Evolutionary conservation across 1,140 invertebrate species (phyloP), one percentile per base, ranked within the genome.

Genomic region (Zaprionus camerounensis): DNA sequence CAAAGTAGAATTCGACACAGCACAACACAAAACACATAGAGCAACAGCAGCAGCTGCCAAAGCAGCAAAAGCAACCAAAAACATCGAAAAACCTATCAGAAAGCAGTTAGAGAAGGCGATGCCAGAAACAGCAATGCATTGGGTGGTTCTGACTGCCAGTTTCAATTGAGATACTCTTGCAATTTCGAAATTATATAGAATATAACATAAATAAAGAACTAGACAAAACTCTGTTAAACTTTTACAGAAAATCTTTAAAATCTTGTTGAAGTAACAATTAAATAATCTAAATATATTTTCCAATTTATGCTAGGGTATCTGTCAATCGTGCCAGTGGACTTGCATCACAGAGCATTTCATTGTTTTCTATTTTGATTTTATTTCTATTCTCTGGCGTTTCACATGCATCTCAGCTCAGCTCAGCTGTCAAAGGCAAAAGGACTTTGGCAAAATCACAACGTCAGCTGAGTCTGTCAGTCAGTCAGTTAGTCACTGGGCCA

Each of bases 341-440:
- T 46, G 7, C n/a, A 3, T 1, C 11, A 51, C 5, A 12, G 0
- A 9, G 22, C 11, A 24, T 51, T 24, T 5, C 22, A 22, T 73
- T 61, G 24, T 69, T 56, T 46, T 56, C 38, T 22, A 55, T 26
- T 59, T 51, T 61, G n/a, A 24, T 22, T 41, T 64, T 68, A 12
- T 59, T 41, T 9, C 22, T 62, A n/a, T 41, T 41, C 13, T 24
- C 20, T 55, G 31, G 20, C 20, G 1, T 26, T 58, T 44, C 7
- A 53, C 24, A 41, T 41, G 22, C 57, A 51, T 17, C 41, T 44
- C 51, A 12, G 41, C 66, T 67, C 31, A 13, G 59, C 67, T 68
- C 38, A 78, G 78, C 77, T 90, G 78, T 88, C 83, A 84, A 81
- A 81, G 81, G 64, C 78, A 79, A 81, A 78, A 70, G 49, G 26